Percentiles rank a stretch among this genome's conserved stretches.
phyloP scores from a whole-genome alignment of 2,888 invertebrate genomes.

The Euspilapteryx auroguttella region DNA sequence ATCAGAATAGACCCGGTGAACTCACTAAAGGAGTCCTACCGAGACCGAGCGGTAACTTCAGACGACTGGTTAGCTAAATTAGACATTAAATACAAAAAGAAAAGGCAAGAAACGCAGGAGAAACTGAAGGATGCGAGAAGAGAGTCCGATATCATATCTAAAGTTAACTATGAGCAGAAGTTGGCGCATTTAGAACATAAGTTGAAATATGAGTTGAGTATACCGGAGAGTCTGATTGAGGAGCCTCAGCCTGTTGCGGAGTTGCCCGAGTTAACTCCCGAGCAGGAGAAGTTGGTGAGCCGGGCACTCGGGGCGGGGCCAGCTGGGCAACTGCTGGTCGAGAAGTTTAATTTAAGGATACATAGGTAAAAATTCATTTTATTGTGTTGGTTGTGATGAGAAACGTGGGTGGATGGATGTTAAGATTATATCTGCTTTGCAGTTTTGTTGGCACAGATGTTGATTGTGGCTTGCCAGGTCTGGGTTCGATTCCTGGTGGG shows the following conservation, averaged over 20 bases:
- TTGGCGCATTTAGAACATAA: conserved; percentile 39
- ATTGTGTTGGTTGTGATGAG: conserved; percentile 1
- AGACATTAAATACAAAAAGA: conserved; percentile 44
- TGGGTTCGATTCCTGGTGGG: too few species aligned
- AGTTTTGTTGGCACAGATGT: too few species aligned
- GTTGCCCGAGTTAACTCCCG: conserved; percentile 66
- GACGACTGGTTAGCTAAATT: conserved; percentile 56
- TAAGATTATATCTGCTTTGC: too few species aligned
- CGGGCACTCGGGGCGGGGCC: conserved; percentile 62
- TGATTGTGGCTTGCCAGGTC: too few species aligned
- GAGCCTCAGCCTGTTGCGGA: conserved; percentile 39
- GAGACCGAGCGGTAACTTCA: conserved; percentile 45
- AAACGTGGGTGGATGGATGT: too few species aligned
- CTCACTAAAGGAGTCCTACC: conserved; percentile 59
- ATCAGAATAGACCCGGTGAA: conserved; percentile 47
- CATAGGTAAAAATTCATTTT: conserved; percentile 23
- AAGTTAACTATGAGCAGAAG: conserved; percentile 45
- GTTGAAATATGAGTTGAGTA: conserved; percentile 43
- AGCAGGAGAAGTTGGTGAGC: conserved; percentile 64
- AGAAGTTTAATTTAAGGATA: conserved; percentile 52
- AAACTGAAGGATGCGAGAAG: conserved; percentile 43
- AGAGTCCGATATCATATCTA: conserved; percentile 46
- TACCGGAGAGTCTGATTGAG: conserved; percentile 49
- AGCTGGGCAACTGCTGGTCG: conserved; percentile 66
- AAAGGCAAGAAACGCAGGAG: conserved; percentile 32